Conservation (phyloP, 2,888 invertebrate genomes). For the Drosophila ezoana region DNA sequence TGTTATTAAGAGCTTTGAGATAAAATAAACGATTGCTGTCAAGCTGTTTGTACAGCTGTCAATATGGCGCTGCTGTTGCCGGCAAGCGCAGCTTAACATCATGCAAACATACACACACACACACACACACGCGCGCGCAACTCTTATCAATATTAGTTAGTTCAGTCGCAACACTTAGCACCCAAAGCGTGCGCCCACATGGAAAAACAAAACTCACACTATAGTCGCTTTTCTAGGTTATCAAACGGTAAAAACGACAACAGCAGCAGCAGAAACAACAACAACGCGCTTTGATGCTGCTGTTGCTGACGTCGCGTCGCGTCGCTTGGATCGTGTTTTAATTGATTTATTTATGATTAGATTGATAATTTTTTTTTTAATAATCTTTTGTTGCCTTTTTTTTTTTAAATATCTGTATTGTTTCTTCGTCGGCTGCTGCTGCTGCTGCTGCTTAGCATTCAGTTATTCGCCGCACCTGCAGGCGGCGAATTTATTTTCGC, state of each 20-base stretch:
- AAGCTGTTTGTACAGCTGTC: constrained; percentile 30
- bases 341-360: constrained; percentile 73
- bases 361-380: constrained; percentile 52
- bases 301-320: constrained; percentile 26
- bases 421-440: background rate
- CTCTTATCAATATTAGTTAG: constrained; percentile 49
- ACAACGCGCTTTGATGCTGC: constrained; percentile 26
- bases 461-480: constrained; percentile 23
- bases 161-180: constrained; percentile 45
- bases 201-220: constrained; percentile 38
- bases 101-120: constrained; percentile 22
- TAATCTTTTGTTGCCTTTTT: constrained; percentile 9
- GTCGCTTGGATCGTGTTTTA: constrained; percentile 42
- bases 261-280: constrained; percentile 24
- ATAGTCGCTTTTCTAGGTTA: constrained; percentile 69
- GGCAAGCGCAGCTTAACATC: constrained; percentile 34
- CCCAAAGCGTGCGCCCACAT: constrained; percentile 42
- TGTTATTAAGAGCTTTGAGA: constrained; percentile 5
- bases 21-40: constrained; percentile 17
- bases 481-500: constrained; percentile 15
- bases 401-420: constrained; percentile 22
- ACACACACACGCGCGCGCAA: constrained; percentile 4
- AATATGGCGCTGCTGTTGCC: constrained; percentile 4
- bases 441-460: background rate
- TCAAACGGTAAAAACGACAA: constrained; percentile 69